A percentile compares a stretch with the other conserved stretches of the same genome.
These are phyloP conservation scores for Corythaeola cristata DNA, from an alignment of 2,113 vertebrate species.

Conservation along the genomic window DNA sequence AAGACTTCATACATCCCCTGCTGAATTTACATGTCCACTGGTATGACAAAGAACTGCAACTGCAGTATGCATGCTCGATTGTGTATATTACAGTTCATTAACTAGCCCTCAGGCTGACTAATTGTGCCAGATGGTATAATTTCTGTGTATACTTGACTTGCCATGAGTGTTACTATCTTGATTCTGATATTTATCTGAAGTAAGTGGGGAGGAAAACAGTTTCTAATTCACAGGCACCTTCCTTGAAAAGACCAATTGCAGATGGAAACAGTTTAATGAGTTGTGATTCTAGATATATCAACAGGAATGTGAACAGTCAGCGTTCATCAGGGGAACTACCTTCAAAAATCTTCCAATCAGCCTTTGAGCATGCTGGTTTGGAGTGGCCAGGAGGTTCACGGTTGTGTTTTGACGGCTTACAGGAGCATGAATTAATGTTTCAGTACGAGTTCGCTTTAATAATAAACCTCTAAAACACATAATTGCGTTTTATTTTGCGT, in stretches of 20 bases:
- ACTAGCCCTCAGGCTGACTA: slow-evolving; percentile 53
- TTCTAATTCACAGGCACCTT: slow-evolving; percentile 42
- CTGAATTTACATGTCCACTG: slow-evolving; percentile 2
- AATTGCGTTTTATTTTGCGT: background rate
- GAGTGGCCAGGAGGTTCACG: background rate
- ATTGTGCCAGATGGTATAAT: slow-evolving; percentile 71
- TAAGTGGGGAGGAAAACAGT: background rate
- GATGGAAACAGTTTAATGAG: slow-evolving; percentile 36
- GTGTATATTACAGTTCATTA: slow-evolving; percentile 71
- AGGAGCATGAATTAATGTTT: background rate
- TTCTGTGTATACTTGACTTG: slow-evolving; percentile 61
- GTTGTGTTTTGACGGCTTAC: background rate
- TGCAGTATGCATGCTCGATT: background rate
- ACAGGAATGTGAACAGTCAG: slow-evolving; percentile 34
- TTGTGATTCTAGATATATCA: slow-evolving; percentile 32
- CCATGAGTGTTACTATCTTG: slow-evolving; percentile 43
- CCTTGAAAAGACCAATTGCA: slow-evolving; percentile 47
- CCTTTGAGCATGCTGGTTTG: background rate
- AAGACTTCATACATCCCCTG: background rate
- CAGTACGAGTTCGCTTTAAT: background rate
- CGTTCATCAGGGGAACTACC: background rate
- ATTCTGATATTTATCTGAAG: slow-evolving; percentile 52
- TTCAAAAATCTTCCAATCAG: background rate
- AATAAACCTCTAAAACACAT: background rate
- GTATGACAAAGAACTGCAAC: slow-evolving; percentile 13